Evolutionary conservation across 2,888 invertebrate genomes (phyloP), one percentile per base, ranked within the genome.

Genomic region (Caradrina kadenii): DNA sequence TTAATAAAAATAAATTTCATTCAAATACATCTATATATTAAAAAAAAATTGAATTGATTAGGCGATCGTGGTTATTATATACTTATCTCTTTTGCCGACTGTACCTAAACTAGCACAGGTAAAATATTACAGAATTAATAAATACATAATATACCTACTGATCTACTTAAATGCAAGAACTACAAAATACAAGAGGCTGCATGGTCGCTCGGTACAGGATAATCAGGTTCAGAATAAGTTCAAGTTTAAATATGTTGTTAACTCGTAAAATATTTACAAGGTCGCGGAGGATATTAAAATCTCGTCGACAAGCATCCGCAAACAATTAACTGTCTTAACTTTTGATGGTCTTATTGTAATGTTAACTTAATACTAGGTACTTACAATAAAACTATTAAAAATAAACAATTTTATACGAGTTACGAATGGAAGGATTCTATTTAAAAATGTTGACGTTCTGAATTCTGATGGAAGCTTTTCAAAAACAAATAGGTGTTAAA

Each of bases 201-300:
- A 58, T 35, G n/a, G 15, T 52, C 13, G 11, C 2, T 52, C 19
- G 5, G 49, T 52, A 64, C 59, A n/a, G 42, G 53, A 67, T 42
- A 31, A 13, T 60, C 65, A 22, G n/a, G 73, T 49, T 63, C 48
- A 45, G 15, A 58, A 50, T 53, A 73, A 67, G 62, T 67, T 82
- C 59, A 79, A 79, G 82, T 79, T 79, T 55, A 67, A 42, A 48
- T 53, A 63, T 48, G 22, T 50, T 48, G 52, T 50, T 35, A 58
- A 45, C 45, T 45, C 22, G 54, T 53, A 64, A 52, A 70, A 55
- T 22, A 17, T 48, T 19, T 45, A 35, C 54, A 64, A 64, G 50
- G 35, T 21, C 19, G 31, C 17, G 5, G 22, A 48, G 45, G 50
- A 54, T 69, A 45, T 76, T 35, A 56, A 42, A 68, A 50, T 19